Conservation (phyloP, 1,140 invertebrate species). For the Bathynomus jamesi region DNA sequence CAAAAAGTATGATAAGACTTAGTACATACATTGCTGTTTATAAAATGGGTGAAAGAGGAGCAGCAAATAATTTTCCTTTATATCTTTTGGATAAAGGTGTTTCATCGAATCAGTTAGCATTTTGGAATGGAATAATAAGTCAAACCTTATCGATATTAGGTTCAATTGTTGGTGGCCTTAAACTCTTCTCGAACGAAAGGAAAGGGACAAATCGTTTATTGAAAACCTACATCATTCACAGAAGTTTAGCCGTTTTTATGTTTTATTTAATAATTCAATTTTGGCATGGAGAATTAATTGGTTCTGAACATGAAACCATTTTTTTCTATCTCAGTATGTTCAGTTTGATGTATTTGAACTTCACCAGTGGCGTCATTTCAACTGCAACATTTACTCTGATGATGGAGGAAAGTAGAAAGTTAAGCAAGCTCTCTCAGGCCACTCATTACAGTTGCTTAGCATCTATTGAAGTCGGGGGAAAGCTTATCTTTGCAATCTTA, state of each 20-base stretch:
- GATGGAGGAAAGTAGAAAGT: conserved; percentile 2
- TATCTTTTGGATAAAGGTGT: conserved; percentile 3
- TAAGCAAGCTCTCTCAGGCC: background rate
- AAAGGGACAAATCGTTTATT: background rate
- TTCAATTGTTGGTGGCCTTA: conserved; percentile 4
- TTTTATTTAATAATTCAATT: conserved; percentile 3
- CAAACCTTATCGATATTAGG: conserved; percentile 4
- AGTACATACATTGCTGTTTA: background rate
- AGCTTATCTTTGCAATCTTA: conserved; percentile 1
- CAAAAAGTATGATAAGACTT: background rate
- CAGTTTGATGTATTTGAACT: conserved; percentile 1
- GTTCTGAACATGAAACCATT: background rate
- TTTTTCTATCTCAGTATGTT: background rate
- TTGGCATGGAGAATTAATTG: background rate
- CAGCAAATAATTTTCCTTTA: conserved; percentile 8
- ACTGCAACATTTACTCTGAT: conserved; percentile 9
- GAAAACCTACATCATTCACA: background rate
- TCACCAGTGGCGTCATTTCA: conserved; percentile 11
- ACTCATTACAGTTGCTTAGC: conserved; percentile 8
- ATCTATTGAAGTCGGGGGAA: conserved; percentile 6
- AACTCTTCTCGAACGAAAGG: background rate
- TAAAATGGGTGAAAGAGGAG: conserved; percentile 11
- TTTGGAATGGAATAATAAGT: conserved; percentile 5
- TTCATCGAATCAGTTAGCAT: background rate
- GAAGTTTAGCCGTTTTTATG: background rate